Percentiles rank a stretch among this genome's conserved stretches.
These are phyloP conservation scores for Ciconia maguari DNA, from an alignment of 2,113 vertebrate genomes.

Conservation along the genomic window DNA sequence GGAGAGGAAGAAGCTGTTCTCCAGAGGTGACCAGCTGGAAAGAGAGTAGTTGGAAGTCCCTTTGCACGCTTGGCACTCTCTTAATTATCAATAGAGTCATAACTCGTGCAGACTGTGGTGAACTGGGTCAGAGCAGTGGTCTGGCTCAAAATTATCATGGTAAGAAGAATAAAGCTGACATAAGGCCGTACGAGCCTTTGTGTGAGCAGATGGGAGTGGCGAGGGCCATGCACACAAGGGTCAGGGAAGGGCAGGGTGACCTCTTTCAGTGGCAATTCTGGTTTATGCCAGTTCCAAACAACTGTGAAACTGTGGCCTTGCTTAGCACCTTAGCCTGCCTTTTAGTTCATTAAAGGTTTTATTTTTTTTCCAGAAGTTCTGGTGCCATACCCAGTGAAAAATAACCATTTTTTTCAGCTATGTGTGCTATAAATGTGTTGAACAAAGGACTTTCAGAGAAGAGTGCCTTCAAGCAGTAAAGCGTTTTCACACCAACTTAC, in stretches of 20 bases:
- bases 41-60: not conserved
- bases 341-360: not conserved
- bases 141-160: not conserved
- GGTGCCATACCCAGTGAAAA: not conserved
- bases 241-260: not conserved
- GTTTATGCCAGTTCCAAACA: not conserved
- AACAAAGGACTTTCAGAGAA: not conserved
- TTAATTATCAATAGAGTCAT: not conserved
- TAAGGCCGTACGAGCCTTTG: not conserved
- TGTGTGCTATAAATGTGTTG: not conserved
- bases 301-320: not conserved
- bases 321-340: not conserved
- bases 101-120: accelerated
- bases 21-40: not conserved
- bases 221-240: not conserved
- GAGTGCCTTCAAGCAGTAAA: not conserved
- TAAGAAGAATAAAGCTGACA: not conserved
- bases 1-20: not conserved
- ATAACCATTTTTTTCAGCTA: not conserved
- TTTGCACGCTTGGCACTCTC: not conserved
- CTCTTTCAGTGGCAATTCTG: not conserved
- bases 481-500: not conserved
- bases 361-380: not conserved
- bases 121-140: not conserved
- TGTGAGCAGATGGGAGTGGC: not conserved